phyloP scores from a whole-genome alignment of 2,113 vertebrate species.

The Amphiprion percula region DNA sequence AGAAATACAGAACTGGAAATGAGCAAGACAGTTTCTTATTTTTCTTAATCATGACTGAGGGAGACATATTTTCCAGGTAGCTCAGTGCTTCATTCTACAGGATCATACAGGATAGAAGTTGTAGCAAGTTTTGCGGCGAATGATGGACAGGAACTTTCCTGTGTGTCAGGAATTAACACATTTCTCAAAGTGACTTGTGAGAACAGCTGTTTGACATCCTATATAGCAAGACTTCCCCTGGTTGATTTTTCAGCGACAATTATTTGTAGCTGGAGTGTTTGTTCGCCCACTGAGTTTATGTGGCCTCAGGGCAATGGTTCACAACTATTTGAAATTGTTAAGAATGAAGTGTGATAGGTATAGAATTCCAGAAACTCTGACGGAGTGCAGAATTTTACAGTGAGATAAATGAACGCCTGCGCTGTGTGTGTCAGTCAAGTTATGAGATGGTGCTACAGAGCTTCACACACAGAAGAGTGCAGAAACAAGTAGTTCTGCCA shows the following conservation, averaged over 20 bases:
- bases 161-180: slow-evolving; percentile 53
- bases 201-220: slow-evolving; percentile 31
- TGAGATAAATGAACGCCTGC: slow-evolving; percentile 34
- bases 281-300: slow-evolving; percentile 25
- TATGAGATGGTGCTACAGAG: slow-evolving; percentile 13
- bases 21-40: too few relatives aligned
- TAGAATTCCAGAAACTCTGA: slow-evolving; percentile 16
- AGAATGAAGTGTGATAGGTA: slow-evolving; percentile 24
- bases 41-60: too few relatives aligned
- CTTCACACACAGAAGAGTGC: not conserved
- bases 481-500: slow-evolving; percentile 1
- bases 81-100: too few relatives aligned
- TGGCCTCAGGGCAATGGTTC: slow-evolving; percentile 21
- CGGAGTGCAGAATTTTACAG: slow-evolving; percentile 24
- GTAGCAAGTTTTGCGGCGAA: too few relatives aligned
- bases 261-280: slow-evolving; percentile 40
- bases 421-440: slow-evolving; percentile 10
- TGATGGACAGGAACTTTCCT: not conserved
- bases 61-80: too few relatives aligned
- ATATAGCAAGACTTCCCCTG: slow-evolving; percentile 23
- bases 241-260: slow-evolving; percentile 39
- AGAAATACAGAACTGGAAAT: too few relatives aligned
- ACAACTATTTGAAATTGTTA: slow-evolving; percentile 15
- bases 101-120: too few relatives aligned
- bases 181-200: slow-evolving; percentile 46